phyloP scores from a whole-genome alignment of 37 sponge, comb jelly and placozoan genomes.

The Halichondria panicea region DNA sequence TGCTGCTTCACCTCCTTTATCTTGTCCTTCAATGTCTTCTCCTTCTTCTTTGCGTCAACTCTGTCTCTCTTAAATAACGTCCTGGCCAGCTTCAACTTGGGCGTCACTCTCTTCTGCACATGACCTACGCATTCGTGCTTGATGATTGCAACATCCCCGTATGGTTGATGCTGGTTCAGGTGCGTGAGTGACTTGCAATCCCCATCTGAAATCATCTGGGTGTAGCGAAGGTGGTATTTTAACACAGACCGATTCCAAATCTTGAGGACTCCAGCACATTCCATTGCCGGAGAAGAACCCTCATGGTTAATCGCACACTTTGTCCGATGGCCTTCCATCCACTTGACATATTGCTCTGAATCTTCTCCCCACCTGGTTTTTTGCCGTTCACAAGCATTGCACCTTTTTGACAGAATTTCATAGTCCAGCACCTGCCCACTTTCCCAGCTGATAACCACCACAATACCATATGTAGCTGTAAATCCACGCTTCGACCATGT shows the following conservation, averaged over 20 bases:
- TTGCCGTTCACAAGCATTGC: neutral
- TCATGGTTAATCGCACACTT: neutral
- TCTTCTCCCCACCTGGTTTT: too few species aligned
- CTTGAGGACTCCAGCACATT: slow-evolving; percentile 3
- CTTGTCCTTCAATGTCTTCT: too few species aligned
- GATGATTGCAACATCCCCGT: too few species aligned
- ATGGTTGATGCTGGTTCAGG: too few species aligned
- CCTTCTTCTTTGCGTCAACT: neutral
- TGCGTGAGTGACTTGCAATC: slow-evolving; percentile 10
- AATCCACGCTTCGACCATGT: slow-evolving; percentile 23
- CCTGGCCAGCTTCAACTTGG: neutral
- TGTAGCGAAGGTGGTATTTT: slow-evolving; percentile 9
- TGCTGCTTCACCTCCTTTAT: too few species aligned
- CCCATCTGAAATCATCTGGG: slow-evolving; percentile 9
- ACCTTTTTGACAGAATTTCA: neutral
- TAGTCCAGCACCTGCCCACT: slow-evolving; percentile 5
- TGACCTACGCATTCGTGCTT: neutral
- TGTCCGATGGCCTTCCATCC: neutral
- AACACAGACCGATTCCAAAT: slow-evolving; percentile 1
- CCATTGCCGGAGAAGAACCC: slow-evolving; percentile 35
- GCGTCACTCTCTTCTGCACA: neutral
- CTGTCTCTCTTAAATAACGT: neutral
- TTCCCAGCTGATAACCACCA: slow-evolving; percentile 2
- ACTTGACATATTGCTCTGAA: neutral
- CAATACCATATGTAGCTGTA: slow-evolving; percentile 11